Evolutionary conservation across 2,113 vertebrate species (phyloP).

Genomic region (Platichthys stellatus): DNA sequence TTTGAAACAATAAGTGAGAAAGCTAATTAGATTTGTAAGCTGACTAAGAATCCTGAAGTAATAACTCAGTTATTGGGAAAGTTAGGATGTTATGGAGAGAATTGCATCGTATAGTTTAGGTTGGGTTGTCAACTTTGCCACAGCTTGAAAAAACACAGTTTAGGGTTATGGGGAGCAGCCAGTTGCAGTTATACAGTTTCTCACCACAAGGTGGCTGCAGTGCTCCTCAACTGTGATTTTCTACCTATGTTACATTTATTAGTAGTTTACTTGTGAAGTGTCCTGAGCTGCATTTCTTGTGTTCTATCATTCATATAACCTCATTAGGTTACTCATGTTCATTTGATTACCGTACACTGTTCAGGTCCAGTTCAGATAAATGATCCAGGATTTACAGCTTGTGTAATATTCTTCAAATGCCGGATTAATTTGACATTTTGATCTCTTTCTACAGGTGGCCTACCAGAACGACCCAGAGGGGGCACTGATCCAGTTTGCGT

Average conservation of each 20-base stretch:
- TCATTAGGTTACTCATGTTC: neutral
- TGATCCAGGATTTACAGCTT: neutral
- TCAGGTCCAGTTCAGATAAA: neutral
- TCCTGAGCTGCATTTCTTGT: neutral
- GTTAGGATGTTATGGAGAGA: too few species aligned
- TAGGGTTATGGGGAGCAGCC: too few species aligned
- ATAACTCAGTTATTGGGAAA: too few species aligned
- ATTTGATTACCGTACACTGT: neutral
- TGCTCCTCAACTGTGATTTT: neutral
- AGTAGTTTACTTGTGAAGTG: neutral
- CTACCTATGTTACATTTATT: neutral
- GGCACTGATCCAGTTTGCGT: conserved; percentile 95
- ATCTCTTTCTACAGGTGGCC: conserved; percentile 85
- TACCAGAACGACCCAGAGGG: conserved; percentile 94
- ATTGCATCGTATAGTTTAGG: too few species aligned
- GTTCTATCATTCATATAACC: neutral
- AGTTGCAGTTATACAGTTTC: neutral
- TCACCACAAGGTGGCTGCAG: neutral
- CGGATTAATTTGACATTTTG: neutral
- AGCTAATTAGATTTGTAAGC: too few species aligned
- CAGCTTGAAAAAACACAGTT: too few species aligned
- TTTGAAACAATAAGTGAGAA: neutral
- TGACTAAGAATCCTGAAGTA: too few species aligned
- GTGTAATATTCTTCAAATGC: neutral
- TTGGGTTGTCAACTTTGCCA: too few species aligned